Percentiles rank a stretch among this genome's conserved stretches.
These are phyloP conservation scores for Podabrus alpinus DNA, from an alignment of 2,888 invertebrate species.

Conservation along the genomic window DNA sequence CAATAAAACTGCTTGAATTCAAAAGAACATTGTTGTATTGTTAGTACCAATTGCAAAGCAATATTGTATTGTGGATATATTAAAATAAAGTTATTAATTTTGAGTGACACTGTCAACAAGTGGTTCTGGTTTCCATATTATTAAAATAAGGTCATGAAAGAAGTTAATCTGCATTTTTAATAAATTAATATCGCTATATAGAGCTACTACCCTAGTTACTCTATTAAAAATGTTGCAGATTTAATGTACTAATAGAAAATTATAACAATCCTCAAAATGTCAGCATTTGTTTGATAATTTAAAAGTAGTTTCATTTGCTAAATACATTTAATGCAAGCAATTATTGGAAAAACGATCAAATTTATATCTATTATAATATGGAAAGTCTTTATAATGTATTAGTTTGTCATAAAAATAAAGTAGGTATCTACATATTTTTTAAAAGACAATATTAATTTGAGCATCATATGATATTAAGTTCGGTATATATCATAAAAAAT, in stretches of 20 bases:
- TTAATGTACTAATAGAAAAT: no score
- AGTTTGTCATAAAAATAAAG: no score
- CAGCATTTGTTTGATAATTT: no score
- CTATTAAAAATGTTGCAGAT: no score
- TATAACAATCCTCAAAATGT: no score
- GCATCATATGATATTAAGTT: neutral
- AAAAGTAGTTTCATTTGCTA: no score
- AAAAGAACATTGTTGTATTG: neutral
- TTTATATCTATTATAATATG: neutral
- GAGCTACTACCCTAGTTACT: no score
- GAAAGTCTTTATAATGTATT: no score
- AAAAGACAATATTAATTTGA: neutral
- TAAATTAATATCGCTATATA: no score
- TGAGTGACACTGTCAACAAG: neutral
- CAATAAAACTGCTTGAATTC: neutral
- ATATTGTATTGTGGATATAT: neutral
- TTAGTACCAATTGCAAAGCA: neutral
- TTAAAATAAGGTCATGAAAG: neutral
- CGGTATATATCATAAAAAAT: neutral
- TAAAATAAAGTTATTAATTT: neutral
- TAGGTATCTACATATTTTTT: no score
- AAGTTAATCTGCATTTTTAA: neutral
- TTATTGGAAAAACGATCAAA: neutral
- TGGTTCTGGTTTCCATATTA: no score
- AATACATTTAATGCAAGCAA: no score